Conservation (phyloP, 2,113 vertebrate genomes). For the Nibea albiflora region DNA sequence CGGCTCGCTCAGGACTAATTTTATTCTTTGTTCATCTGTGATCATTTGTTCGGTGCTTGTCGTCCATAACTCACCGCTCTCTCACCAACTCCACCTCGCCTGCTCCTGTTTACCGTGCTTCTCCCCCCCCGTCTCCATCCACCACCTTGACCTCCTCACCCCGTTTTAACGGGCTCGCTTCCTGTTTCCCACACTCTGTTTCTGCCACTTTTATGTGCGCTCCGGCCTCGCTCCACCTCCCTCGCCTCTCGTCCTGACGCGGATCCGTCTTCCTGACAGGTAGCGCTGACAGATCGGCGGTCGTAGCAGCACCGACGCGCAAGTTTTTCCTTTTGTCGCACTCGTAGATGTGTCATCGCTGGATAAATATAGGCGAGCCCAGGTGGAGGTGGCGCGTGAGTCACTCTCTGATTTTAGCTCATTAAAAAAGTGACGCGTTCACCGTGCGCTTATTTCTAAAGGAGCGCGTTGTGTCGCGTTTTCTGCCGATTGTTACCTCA, state of each 20-base stretch:
- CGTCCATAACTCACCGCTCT: background rate
- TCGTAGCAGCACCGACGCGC: background rate
- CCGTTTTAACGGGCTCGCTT: conserved; percentile 1
- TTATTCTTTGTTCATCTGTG: background rate
- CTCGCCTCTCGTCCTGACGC: background rate
- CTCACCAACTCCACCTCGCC: background rate
- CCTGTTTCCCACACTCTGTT: conserved; percentile 8
- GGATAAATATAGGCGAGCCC: background rate
- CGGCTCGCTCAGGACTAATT: background rate
- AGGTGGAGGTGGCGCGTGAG: background rate
- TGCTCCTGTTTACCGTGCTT: background rate
- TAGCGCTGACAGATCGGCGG: background rate
- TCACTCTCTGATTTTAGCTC: background rate
- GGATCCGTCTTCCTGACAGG: background rate
- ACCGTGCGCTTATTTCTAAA: background rate
- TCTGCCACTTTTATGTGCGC: background rate
- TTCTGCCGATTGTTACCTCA: background rate
- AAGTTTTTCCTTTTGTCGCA: background rate
- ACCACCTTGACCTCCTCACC: background rate
- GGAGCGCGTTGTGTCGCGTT: background rate
- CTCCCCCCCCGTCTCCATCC: background rate
- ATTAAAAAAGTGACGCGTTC: background rate
- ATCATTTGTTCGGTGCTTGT: background rate
- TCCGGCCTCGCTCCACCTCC: background rate
- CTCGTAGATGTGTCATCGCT: background rate